Evolutionary conservation across 1,140 invertebrate genomes (phyloP), one percentile per base, ranked within the genome.

Genomic region (Lamellibrachia luymesi): DNA sequence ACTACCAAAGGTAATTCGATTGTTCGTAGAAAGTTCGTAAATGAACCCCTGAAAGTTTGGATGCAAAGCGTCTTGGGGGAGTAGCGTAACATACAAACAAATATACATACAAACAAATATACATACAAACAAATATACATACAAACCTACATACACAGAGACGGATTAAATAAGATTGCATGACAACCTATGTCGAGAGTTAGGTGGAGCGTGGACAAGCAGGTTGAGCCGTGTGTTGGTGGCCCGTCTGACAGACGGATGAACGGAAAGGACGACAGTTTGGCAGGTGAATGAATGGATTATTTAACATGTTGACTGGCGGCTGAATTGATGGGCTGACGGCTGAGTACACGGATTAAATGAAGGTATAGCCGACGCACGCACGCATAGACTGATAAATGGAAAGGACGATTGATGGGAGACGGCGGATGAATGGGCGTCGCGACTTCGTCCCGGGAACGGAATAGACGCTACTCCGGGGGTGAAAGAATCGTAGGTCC

Each of bases 341-440:
- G 64, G 64, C 52, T 56, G 52, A 13, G 52, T 56, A 56, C 13
- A 56, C 64, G 64, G 64, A 80, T 17, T 80, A 80, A 80, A 80
- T 80, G 64, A 80, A 80, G 64, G 64, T 22, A 80, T 80, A 8
- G 64, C 8, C 13, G 64, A 80, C 25, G 64, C 64, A 80, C 64
- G 64, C 64, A 80, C 64, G 64, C 64, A 80, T 80, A 80, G 64
- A 80, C 64, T 80, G 64, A 80, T 80, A 80, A 80, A 80, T 80
- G 64, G 64, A 80, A 80, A 80, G 64, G 64, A 80, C 64, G 64
- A 80, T 80, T 80, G 64, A 80, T 80, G 64, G 64, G 64, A 56
- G 64, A 80, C 13, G 64, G 25, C 64, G 64, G 64, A 22, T 80
- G 64, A 80, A 80, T 80, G 64, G 64, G 64, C 1, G 64, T 22